A percentile compares a stretch with the other conserved stretches of the same genome.
Evolutionary conservation across 64 coral and sea anemone genomes (phyloP).

Genomic region (Montipora sp.): DNA sequence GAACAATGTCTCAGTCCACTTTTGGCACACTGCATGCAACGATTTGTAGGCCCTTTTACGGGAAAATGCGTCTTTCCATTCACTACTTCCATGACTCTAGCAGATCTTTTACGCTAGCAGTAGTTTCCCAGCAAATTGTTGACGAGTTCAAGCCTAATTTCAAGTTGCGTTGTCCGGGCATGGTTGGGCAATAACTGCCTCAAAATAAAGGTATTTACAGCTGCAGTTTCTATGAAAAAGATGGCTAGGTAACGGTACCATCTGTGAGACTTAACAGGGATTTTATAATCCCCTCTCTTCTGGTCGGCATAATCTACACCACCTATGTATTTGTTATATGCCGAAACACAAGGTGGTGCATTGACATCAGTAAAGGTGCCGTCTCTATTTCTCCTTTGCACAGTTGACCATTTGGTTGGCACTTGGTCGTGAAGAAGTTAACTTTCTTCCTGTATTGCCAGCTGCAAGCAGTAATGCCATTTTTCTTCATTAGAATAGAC

Average conservation of each 20-base stretch:
- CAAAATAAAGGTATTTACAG: slow-evolving; percentile 65
- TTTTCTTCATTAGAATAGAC: too few species aligned
- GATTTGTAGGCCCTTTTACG: slow-evolving; percentile 54
- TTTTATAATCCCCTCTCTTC: slow-evolving; percentile 67
- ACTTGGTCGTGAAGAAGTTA: slow-evolving; percentile 13
- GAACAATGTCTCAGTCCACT: slow-evolving; percentile 32
- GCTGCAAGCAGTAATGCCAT: too few species aligned
- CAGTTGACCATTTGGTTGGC: slow-evolving; percentile 54
- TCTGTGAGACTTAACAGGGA: slow-evolving; percentile 44
- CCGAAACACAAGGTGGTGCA: neutral
- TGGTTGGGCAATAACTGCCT: slow-evolving; percentile 49
- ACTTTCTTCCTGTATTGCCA: too few species aligned
- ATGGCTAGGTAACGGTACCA: slow-evolving; percentile 58
- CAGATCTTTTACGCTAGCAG: slow-evolving; percentile 46
- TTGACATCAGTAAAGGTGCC: slow-evolving; percentile 16
- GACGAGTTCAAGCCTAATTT: slow-evolving; percentile 51
- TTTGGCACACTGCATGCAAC: slow-evolving; percentile 55
- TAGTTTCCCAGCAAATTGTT: slow-evolving; percentile 36
- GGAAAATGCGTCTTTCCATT: slow-evolving; percentile 62
- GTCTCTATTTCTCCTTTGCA: slow-evolving; percentile 43
- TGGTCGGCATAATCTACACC: slow-evolving; percentile 50
- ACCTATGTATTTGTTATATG: slow-evolving; percentile 65
- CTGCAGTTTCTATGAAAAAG: slow-evolving; percentile 63
- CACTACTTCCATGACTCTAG: slow-evolving; percentile 17
- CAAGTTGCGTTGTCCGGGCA: slow-evolving; percentile 41